Conservation (phyloP, 1,140 invertebrate species). For the Drosophila willistoni region DNA sequence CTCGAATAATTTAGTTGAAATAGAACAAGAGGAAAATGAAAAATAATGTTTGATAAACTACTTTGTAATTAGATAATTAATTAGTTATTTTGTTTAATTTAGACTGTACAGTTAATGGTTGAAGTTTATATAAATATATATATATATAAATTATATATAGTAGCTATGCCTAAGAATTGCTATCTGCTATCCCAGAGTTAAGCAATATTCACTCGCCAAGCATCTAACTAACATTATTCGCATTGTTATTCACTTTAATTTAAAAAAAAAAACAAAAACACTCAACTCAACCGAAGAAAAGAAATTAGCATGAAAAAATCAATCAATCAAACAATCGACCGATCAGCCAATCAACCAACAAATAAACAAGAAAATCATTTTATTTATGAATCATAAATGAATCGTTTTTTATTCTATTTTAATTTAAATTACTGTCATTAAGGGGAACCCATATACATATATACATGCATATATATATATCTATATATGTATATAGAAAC, state of each 20-base stretch:
- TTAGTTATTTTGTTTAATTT: conserved; percentile 10
- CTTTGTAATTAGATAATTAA: conserved; percentile 31
- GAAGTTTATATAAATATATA: conserved; percentile 44
- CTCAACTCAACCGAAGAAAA: background rate
- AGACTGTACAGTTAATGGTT: conserved; percentile 65
- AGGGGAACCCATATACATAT: too few relatives aligned
- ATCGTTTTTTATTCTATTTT: background rate
- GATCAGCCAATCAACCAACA: conserved; percentile 17
- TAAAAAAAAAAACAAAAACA: background rate
- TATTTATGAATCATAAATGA: conserved; percentile 9
- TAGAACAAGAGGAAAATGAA: background rate
- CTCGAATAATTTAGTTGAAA: conserved; percentile 1
- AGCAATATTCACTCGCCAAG: too few relatives aligned
- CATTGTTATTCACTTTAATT: conserved; percentile 9
- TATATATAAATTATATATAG: background rate
- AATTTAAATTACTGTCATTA: too few relatives aligned
- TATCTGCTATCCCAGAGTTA: background rate
- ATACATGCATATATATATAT: too few relatives aligned
- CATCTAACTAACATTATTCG: conserved; percentile 2
- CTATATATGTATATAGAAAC: too few relatives aligned
- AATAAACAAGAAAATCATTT: conserved; percentile 44
- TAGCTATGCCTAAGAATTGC: conserved; percentile 54
- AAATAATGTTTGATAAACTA: conserved; percentile 27
- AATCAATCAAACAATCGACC: conserved; percentile 14
- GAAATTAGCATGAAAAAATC: conserved; percentile 11